A percentile compares a stretch with the other conserved stretches of the same genome.
Conservation (phyloP, 2,113 vertebrate genomes). For the Canis aureus region DNA sequence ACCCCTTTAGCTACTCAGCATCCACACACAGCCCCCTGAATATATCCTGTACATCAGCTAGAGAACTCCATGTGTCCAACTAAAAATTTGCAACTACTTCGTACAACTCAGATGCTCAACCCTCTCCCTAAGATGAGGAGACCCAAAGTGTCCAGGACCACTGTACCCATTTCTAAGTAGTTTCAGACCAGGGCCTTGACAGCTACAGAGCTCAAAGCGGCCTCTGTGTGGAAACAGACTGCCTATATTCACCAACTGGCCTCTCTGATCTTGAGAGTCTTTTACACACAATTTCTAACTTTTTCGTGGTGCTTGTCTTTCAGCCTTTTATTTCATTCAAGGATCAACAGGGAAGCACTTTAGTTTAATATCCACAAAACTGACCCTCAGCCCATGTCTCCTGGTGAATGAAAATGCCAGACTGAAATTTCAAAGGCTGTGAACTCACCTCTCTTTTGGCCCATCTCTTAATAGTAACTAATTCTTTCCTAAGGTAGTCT, state of each 20-base stretch:
- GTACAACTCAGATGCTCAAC: neutral
- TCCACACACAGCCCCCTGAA: neutral
- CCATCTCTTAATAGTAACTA: conserved; percentile 4
- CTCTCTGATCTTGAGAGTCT: conserved; percentile 24
- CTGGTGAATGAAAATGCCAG: conserved; percentile 30
- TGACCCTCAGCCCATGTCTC: neutral
- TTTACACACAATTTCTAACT: neutral
- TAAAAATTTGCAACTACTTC: neutral
- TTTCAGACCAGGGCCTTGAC: neutral
- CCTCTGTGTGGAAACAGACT: neutral
- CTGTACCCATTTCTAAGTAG: neutral
- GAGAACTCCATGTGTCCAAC: neutral
- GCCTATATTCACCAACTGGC: neutral
- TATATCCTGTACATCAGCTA: too few species aligned
- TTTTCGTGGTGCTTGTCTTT: conserved; percentile 24
- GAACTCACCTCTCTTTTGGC: neutral
- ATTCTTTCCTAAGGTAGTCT: conserved; percentile 20
- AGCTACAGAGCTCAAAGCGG: neutral
- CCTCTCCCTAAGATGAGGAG: neutral
- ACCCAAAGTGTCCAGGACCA: too few species aligned
- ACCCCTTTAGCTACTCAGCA: neutral
- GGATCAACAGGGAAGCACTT: neutral
- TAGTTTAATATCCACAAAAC: conserved; percentile 40
- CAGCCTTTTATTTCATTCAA: neutral
- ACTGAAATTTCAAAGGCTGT: conserved; percentile 8